Conservation (phyloP, 2,113 vertebrate species). For the Hippoglossus stenolepis region DNA sequence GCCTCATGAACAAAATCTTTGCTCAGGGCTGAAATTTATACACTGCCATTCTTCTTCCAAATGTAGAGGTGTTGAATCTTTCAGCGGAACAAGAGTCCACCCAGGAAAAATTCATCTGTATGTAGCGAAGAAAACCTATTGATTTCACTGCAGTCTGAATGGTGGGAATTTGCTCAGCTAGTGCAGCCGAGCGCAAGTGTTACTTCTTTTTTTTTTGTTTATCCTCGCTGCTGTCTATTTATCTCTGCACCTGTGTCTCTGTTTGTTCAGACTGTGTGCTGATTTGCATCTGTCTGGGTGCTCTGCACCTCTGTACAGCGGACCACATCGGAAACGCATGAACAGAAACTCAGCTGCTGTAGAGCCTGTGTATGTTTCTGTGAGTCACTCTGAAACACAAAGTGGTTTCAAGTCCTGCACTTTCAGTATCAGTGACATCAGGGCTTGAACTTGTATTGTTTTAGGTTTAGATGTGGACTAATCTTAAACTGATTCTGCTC, state of each 20-base stretch:
- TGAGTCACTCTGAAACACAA: conserved; percentile 2
- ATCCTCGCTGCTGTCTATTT: conserved; percentile 26
- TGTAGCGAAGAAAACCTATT: conserved; percentile 76
- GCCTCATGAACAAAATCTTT: background rate
- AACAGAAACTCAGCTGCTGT: background rate
- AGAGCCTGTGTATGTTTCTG: background rate
- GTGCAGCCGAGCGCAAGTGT: conserved; percentile 44
- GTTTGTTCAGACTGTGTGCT: conserved; percentile 38
- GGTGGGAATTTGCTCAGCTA: conserved; percentile 64
- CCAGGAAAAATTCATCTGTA: conserved; percentile 73
- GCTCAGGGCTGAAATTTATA: conserved; percentile 19
- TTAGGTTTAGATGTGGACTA: background rate
- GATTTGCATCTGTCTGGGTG: conserved; percentile 56
- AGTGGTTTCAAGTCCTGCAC: background rate
- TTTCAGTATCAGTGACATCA: background rate
- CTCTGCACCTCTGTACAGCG: conserved; percentile 9
- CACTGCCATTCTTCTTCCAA: conserved; percentile 55
- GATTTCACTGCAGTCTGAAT: conserved; percentile 74
- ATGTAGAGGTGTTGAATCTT: conserved; percentile 59
- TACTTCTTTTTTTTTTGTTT: conserved; percentile 37
- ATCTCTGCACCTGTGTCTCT: conserved; percentile 40
- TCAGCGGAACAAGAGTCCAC: conserved; percentile 44
- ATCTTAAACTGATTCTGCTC: conserved; percentile 30
- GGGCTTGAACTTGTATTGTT: conserved; percentile 6
- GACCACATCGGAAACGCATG: background rate